Base-by-base conservation (phyloP, 1,140 invertebrate species). In the Luehdorfia chinensis region DNA sequence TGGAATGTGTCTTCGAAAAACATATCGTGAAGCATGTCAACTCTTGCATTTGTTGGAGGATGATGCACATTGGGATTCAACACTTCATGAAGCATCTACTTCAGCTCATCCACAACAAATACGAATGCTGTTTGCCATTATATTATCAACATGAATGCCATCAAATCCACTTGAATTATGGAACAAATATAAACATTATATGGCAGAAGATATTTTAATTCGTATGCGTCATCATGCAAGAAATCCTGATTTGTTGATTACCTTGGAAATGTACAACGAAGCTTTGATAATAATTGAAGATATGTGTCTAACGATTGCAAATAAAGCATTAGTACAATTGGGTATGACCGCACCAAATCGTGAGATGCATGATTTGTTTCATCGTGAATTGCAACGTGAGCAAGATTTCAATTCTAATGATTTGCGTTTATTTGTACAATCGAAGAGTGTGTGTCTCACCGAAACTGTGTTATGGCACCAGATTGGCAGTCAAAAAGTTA, bases 31-130 rank as follows among this genome's bases (percentile, higher is more conserved):
- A 41, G 27, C 33, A 45, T 39, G 48, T 25, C 34, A 50, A 51
- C 28, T 28, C 27, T 43, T 49, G 23, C 31, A 49, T 44, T 45
- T 55, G 18, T 45, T 55, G 25, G 52, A 55, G 18, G 11, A 55
- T 46, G 41, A 49, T 41, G 33, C 43, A 32, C 50, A 53, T 32
- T 53, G 50, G 45, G 46, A 47, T 47, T 33, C 43, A 47, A 47
- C 43, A 43, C 34, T 50, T 19, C 16, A 41, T 28, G 43, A 47
- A 47, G 33, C 52, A 49, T 55, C 39, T 21, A 49, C 30, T 47
- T 33, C 53, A 47, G 34, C 27, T 50, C 53, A 50, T 41, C 45
- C 30, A 51, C 36, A 52, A 37, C 49, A 57, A 57, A 49, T 49
- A 45, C 45, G 37, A 31, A 45, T 33, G 25, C 25, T 51, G 46